These are phyloP conservation scores for Cichladusa arquata DNA, from an alignment of 2,113 vertebrate species.

Conservation along the genomic window DNA sequence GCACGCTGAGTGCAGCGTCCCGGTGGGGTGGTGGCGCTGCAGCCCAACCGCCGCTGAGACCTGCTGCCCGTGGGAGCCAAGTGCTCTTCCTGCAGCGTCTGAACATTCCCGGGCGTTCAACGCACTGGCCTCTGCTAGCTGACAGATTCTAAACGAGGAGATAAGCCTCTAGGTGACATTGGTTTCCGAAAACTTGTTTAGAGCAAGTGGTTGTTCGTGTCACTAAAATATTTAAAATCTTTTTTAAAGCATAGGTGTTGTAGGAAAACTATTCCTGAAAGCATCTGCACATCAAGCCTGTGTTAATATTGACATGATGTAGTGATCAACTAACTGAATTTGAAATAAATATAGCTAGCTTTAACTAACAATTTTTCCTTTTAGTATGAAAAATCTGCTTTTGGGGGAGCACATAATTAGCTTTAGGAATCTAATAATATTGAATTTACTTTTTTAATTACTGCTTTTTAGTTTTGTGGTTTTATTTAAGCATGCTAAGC, in stretches of 20 bases:
- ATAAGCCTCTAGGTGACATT: background rate
- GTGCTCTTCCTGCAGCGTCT: background rate
- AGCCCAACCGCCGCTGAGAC: background rate
- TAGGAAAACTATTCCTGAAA: background rate
- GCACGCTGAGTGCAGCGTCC: too few species aligned
- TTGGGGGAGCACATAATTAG: slow-evolving; percentile 36
- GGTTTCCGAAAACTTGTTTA: background rate
- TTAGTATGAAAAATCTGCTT: slow-evolving; percentile 34
- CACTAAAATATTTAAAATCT: background rate
- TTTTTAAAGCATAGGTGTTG: background rate
- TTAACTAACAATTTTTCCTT: slow-evolving; percentile 36
- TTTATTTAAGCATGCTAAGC: slow-evolving; percentile 86
- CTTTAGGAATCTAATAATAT: slow-evolving; percentile 46
- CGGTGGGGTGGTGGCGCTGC: background rate
- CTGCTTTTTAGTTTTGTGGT: slow-evolving; percentile 74
- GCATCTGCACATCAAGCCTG: background rate
- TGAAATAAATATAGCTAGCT: slow-evolving; percentile 37
- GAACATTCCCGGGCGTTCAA: accelerated
- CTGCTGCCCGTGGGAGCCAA: background rate
- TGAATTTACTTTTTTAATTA: slow-evolving; percentile 58
- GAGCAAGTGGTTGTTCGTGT: background rate
- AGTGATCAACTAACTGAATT: slow-evolving; percentile 28
- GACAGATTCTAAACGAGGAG: background rate
- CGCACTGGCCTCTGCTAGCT: background rate
- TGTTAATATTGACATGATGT: background rate